Conservation (phyloP, 1,140 invertebrate species). For the Formica selysi region DNA sequence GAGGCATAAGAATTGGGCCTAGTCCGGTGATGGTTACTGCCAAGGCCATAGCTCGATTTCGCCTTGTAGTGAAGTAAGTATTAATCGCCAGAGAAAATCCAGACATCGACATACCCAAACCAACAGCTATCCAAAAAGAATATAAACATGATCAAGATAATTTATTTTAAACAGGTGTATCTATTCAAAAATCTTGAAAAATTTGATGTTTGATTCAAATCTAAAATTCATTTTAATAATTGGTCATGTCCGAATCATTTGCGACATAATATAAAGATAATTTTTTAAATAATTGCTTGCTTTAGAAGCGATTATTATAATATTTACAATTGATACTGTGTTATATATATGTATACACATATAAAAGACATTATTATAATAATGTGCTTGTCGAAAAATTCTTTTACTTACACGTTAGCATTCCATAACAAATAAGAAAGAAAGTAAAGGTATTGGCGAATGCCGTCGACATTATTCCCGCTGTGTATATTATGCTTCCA, state of each 20-base stretch:
- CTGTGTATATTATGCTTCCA: slow-evolving; percentile 69
- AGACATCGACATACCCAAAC: slow-evolving; percentile 88
- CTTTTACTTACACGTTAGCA: slow-evolving; percentile 65
- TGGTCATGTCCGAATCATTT: neutral
- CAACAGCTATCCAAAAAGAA: slow-evolving; percentile 85
- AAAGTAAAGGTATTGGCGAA: slow-evolving; percentile 50
- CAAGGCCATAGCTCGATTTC: slow-evolving; percentile 89
- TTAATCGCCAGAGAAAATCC: slow-evolving; percentile 90
- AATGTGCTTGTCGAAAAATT: neutral
- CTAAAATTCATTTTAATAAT: slow-evolving; percentile 5
- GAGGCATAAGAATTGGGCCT: slow-evolving; percentile 90
- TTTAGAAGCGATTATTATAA: slow-evolving; percentile 14
- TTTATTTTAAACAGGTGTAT: neutral
- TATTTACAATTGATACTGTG: neutral
- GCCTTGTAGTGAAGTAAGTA: slow-evolving; percentile 89
- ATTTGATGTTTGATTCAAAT: neutral
- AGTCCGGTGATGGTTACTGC: slow-evolving; percentile 89
- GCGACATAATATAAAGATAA: neutral
- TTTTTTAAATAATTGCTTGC: neutral
- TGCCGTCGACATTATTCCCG: slow-evolving; percentile 56
- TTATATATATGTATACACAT: no score
- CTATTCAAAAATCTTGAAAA: neutral
- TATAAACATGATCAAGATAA: neutral
- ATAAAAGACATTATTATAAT: neutral
- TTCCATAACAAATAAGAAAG: slow-evolving; percentile 61